Base-by-base conservation (phyloP, 2,888 invertebrate species). In the Willowsia nigromaculata region DNA sequence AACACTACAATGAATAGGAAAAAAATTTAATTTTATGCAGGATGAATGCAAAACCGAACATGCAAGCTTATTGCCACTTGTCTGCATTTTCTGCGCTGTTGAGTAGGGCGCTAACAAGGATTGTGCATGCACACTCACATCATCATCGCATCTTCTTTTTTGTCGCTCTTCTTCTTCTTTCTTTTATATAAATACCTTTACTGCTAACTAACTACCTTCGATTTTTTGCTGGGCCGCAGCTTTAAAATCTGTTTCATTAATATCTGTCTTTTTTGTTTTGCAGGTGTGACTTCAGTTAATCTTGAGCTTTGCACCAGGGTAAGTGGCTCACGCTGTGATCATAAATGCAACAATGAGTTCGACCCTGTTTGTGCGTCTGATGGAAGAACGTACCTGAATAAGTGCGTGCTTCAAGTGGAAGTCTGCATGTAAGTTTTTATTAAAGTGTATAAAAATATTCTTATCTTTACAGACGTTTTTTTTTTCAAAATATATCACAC, bases 301-400 rank as follows among this genome's bases (percentile, higher is more conserved):
- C 91, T 93, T 59, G 95, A 95, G 0, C 94, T 95, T 0, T 96
- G 96, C 91, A 95, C 96, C 27, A 94, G 96, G 1, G 95, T 96
- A 0, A 95, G 95, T 91, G 96, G 96, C 0, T 96, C 96, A 0
- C 95, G 95, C 85, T 96, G 96, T 93, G 96, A 96, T 81, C 94
- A 96, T 93, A 95, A 96, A 78, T 98, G 98, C 94, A 96, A 96
- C 0, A 96, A 96, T 0, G 97, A 98, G 93, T 95, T 97, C 92
- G 98, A 98, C 93, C 96, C 97, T 0, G 97, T 97, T 27, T 98
- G 98, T 93, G 98, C 97, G 0, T 97, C 97, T 15, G 97, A 97
- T 92, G 97, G 97, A 37, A 95, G 97, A 90, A 98, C 97, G 0
- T 98, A 98, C 93, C 95, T 97, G 62, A 98, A 98, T 94, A 95